Base-by-base conservation (phyloP, 2,113 vertebrate species). In the Ceyx cyanopectus region DNA sequence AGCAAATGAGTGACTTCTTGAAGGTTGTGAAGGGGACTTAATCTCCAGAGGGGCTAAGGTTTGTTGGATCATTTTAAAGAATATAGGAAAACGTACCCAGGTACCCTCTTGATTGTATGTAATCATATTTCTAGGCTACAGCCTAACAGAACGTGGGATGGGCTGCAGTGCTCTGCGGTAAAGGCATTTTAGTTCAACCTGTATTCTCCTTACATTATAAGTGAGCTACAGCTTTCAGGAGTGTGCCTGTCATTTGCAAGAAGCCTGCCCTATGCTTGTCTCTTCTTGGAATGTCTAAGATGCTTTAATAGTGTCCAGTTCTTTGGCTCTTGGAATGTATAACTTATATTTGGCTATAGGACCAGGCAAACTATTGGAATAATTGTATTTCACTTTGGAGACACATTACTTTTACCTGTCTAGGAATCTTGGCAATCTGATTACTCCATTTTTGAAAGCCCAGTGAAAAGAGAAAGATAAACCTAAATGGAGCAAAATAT, bases 101-200 rank as follows among this genome's bases (percentile, higher is more conserved):
- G 6, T 5, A 72, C 13, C 4, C 8, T 17, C 40, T 66, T 2
- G 2, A 24, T 46, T 32, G 48, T 66, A n/a, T 40, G 24, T 50
- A 15, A 23, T 27, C 0, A 0, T 22, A 16, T 65, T 58, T 50
- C 22, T 48, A 34, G 73, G 37, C 46, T 63, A 7, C 9, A 23
- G 32, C 1, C 0, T 46, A 65, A 21, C 12, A 9, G 13, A 14
- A 5, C 0, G 19, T 20, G 56, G 14, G 18, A 6, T 7, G 41
- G 48, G 12, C 41, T 26, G 34, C 41, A n/a, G 54, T 9, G 51
- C 61, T 50, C 37, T n/a, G 48, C 50, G 24, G n/a, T 14, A 17
- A 32, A 53, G 19, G 8, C 9, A 1, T 50, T 70, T 53, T 12
- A 23, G 29, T 21, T 62, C 51, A 40, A 8, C n/a, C 21, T 46